These are phyloP conservation scores for Zhuqinia jingwanae DNA, from an alignment of 2,888 invertebrate species.

Conservation along the genomic window DNA sequence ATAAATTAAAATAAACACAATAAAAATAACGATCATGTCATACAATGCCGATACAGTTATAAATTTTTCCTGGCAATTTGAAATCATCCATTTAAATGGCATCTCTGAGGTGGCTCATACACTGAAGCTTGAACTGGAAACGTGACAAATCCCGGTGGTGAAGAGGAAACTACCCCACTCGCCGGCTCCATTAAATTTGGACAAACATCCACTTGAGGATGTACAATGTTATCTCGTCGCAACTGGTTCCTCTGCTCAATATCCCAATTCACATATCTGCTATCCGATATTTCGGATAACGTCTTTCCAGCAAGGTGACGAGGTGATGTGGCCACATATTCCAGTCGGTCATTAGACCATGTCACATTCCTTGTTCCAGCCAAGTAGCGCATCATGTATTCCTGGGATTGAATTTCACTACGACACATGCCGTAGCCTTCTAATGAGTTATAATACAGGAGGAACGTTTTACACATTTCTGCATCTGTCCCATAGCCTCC, in stretches of 20 bases:
- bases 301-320: background rate
- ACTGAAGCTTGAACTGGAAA: background rate
- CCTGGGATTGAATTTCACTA: background rate
- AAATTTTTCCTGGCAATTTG: too few relatives aligned
- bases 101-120: background rate
- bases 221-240: conserved; percentile 10
- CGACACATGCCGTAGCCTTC: background rate
- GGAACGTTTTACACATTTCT: conserved; percentile 93
- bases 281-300: conserved; percentile 23
- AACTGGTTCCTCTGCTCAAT: background rate
- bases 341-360: background rate
- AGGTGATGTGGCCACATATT: background rate
- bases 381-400: background rate
- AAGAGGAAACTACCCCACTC: too few relatives aligned
- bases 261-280: conserved; percentile 17
- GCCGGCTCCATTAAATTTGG: too few relatives aligned
- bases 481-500: conserved; percentile 89
- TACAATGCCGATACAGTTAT: too few relatives aligned
- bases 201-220: conserved; percentile 20
- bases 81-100: background rate
- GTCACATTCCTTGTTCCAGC: background rate
- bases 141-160: background rate
- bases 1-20: too few relatives aligned
- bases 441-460: conserved; percentile 86
- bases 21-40: too few relatives aligned